Conservation (phyloP, 2,888 invertebrate genomes). For the Cancer borealis region DNA sequence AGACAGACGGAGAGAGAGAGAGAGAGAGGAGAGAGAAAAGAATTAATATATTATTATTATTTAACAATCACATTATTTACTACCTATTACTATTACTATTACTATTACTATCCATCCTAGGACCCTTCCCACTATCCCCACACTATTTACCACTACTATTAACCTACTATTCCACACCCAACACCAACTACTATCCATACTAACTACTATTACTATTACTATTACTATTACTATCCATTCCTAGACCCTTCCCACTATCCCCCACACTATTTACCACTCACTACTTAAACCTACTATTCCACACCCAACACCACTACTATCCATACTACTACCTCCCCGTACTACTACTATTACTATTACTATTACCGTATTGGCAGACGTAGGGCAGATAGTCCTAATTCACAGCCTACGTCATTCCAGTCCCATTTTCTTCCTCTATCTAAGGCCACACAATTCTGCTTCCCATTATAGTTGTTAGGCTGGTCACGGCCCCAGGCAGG, state of each 20-base stretch:
- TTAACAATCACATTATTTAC: not conserved
- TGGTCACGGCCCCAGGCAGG: conserved; percentile 95
- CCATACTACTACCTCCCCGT: not conserved
- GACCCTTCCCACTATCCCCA: too few species aligned
- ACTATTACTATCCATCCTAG: not conserved
- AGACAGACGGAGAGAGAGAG: conserved; percentile 75
- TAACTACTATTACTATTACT: not conserved
- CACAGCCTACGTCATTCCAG: conserved; percentile 97
- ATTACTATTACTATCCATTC: too few species aligned
- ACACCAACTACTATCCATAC: too few species aligned
- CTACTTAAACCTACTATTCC: not conserved
- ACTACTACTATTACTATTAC: not conserved
- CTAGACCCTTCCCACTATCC: not conserved
- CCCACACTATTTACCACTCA: not conserved
- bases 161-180: not conserved
- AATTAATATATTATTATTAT: conserved; percentile 18
- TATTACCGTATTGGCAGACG: conserved; percentile 93
- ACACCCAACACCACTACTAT: not conserved
- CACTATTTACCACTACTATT: not conserved
- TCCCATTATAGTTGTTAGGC: conserved; percentile 96
- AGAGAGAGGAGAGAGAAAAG: not conserved
- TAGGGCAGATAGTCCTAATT: conserved; percentile 94
- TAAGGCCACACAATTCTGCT: conserved; percentile 95
- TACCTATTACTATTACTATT: not conserved
- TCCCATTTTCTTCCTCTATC: conserved; percentile 94